Evolutionary conservation across 2,888 invertebrate species (phyloP).

Genomic region (Diarsia dahlii): DNA sequence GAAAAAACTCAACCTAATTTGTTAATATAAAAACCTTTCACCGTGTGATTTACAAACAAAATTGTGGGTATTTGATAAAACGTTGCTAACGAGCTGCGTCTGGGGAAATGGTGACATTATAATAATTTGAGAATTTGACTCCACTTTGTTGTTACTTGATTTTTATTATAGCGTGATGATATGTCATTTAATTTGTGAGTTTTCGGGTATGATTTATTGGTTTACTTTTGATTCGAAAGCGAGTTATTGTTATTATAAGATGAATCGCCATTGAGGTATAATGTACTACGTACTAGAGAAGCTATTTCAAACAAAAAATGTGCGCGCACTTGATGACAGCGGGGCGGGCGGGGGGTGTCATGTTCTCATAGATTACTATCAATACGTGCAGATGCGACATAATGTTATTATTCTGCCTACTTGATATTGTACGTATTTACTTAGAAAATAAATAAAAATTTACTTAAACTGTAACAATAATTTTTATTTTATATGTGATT

Average conservation of each 20-base stretch:
- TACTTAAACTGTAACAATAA: no score
- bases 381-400: no score
- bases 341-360: no score
- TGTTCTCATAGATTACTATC: no score
- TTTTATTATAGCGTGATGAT: constrained; percentile 42
- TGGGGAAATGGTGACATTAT: constrained; percentile 54
- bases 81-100: constrained; percentile 50
- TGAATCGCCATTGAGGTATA: no score
- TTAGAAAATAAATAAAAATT: no score
- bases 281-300: no score
- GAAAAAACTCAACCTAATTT: constrained; percentile 24
- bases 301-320: no score
- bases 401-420: no score
- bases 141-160: constrained; percentile 44
- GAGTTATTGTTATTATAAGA: neutral
- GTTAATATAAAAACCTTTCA: constrained; percentile 32
- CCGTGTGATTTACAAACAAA: constrained; percentile 52
- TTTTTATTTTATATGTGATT: no score
- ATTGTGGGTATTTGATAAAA: constrained; percentile 62
- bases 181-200: constrained; percentile 5
- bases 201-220: constrained; percentile 7
- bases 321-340: no score
- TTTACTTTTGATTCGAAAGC: neutral
- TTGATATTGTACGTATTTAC: no score
- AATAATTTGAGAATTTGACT: constrained; percentile 55